Conservation (phyloP, 1,140 invertebrate species). For the Cherax destructor region DNA sequence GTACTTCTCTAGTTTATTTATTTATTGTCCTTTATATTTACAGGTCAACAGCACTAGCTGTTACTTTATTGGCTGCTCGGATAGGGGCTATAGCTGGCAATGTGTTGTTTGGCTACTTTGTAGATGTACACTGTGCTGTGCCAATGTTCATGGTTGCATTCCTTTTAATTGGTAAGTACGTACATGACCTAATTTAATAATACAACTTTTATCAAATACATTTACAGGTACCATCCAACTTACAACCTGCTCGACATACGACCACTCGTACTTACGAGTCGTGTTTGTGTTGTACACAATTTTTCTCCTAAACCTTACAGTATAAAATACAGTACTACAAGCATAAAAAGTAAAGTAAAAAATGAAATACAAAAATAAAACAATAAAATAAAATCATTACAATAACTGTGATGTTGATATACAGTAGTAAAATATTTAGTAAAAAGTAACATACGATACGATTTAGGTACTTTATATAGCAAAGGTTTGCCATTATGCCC, state of each 20-base stretch:
- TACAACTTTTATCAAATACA: neutral
- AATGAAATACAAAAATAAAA: too few relatives aligned
- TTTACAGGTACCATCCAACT: neutral
- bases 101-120: constrained; percentile 62
- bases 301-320: too few relatives aligned
- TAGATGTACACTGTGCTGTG: constrained; percentile 65
- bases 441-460: neutral
- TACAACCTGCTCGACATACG: too few relatives aligned
- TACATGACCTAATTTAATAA: neutral
- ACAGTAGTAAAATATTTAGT: too few relatives aligned
- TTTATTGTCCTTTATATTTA: neutral
- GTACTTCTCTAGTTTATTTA: neutral
- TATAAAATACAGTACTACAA: too few relatives aligned
- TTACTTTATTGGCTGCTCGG: constrained; percentile 56
- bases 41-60: constrained; percentile 67
- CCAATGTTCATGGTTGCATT: constrained; percentile 63
- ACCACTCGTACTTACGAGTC: too few relatives aligned
- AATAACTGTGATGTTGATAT: too few relatives aligned
- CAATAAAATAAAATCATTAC: too few relatives aligned
- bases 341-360: too few relatives aligned
- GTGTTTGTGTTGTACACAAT: too few relatives aligned
- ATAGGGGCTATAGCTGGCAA: constrained; percentile 65
- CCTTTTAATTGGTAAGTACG: constrained; percentile 29
- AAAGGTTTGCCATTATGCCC: too few relatives aligned
- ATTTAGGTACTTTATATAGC: neutral